phyloP scores from a whole-genome alignment of 2,888 invertebrate genomes.

The Drosophila imparisetae region DNA sequence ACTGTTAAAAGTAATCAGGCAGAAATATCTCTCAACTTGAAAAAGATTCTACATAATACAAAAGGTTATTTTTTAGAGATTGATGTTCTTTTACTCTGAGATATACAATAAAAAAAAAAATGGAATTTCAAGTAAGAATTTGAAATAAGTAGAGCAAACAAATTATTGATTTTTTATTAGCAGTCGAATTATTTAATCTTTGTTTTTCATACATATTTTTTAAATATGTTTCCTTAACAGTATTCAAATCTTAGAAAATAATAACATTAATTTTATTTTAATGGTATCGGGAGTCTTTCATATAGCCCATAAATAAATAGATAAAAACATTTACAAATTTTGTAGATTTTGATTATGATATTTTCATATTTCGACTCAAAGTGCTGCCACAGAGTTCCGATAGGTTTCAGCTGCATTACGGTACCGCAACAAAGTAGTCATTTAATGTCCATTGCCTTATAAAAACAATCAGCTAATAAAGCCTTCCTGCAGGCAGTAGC shows the following conservation, averaged over 20 bases:
- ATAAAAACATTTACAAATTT: neutral
- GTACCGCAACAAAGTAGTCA: constrained; percentile 58
- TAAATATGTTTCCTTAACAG: neutral
- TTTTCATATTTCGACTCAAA: neutral
- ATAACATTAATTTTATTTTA: neutral
- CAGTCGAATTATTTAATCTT: neutral
- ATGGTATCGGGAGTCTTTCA: neutral
- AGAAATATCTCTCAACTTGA: constrained; percentile 17
- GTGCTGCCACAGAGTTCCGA: constrained; percentile 5
- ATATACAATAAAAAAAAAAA: neutral
- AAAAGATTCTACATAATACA: neutral
- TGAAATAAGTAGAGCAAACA: neutral
- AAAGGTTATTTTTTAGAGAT: neutral
- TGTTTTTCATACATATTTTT: neutral
- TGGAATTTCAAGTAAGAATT: neutral
- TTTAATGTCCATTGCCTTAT: constrained; percentile 61
- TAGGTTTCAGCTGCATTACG: constrained; percentile 40
- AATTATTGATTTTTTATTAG: neutral
- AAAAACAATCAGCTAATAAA: constrained; percentile 61
- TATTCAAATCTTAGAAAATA: neutral
- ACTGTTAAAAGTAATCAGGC: constrained; percentile 21
- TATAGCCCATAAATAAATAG: neutral
- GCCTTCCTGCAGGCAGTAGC: constrained; percentile 48
- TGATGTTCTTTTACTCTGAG: neutral
- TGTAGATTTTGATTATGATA: neutral